phyloP scores from a whole-genome alignment of 2,797 vertebrate genomes.

The Cryptoprocta ferox region DNA sequence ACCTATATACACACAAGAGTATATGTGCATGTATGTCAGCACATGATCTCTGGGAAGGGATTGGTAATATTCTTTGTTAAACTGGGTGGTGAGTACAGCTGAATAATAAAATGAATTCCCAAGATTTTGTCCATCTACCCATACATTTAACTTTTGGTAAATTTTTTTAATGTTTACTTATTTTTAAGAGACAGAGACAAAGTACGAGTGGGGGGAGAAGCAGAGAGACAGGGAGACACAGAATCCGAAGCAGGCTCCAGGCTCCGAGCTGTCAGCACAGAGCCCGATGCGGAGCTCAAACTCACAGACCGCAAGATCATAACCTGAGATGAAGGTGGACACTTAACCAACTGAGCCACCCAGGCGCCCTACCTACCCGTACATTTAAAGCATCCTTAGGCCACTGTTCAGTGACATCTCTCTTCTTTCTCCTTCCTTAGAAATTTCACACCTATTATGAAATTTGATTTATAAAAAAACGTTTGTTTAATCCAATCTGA shows the following conservation, averaged over 20 bases:
- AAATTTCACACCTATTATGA: background rate
- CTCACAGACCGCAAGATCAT: too few species aligned
- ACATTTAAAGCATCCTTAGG: background rate
- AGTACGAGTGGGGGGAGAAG: too few species aligned
- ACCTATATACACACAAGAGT: background rate
- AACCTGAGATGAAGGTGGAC: too few species aligned
- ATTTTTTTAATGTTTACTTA: too few species aligned
- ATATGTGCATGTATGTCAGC: background rate
- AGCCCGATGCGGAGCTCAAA: too few species aligned
- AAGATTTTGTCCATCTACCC: background rate
- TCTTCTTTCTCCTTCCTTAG: background rate
- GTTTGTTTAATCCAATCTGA: background rate
- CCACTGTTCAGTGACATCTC: background rate
- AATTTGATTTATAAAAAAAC: slow-evolving; percentile 10
- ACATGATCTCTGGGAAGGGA: background rate
- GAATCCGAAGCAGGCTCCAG: too few species aligned
- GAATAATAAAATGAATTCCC: slow-evolving; percentile 3
- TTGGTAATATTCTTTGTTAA: background rate
- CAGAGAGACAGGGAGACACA: too few species aligned
- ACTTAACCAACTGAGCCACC: too few species aligned
- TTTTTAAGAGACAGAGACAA: too few species aligned
- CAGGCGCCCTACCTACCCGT: background rate
- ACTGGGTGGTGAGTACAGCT: background rate
- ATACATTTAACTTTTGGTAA: background rate
- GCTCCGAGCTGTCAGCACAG: too few species aligned